Percentiles rank a stretch among this genome's conserved stretches.
These are phyloP conservation scores for Ephestia elutella DNA, from an alignment of 1,140 invertebrate genomes.

Conservation along the genomic window DNA sequence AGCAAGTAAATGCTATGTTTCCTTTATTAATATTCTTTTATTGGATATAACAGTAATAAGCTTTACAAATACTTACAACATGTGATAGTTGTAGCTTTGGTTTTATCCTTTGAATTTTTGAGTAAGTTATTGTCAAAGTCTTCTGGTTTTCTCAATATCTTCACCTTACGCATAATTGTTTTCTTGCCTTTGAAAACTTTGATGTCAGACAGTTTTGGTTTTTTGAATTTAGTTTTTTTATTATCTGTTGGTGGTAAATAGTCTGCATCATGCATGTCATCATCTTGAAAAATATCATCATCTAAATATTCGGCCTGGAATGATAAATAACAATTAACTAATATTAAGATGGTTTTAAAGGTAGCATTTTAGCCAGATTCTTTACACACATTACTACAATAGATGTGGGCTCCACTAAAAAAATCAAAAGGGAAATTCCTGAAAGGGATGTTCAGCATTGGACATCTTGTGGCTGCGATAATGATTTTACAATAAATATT, in stretches of 20 bases:
- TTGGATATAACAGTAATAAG: slow-evolving; percentile 11
- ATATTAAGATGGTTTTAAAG: neutral
- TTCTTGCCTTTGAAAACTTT: slow-evolving; percentile 52
- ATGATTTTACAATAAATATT: too few relatives aligned
- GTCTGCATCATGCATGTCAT: slow-evolving; percentile 61
- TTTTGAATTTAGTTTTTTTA: slow-evolving; percentile 56
- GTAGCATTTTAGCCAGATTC: too few relatives aligned
- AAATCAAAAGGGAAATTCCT: too few relatives aligned
- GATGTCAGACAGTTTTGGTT: slow-evolving; percentile 60
- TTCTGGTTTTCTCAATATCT: slow-evolving; percentile 42
- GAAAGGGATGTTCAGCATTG: too few relatives aligned
- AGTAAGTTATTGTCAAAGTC: slow-evolving; percentile 27
- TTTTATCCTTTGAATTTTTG: slow-evolving; percentile 31
- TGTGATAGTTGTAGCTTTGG: slow-evolving; percentile 50
- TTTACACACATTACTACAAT: too few relatives aligned
- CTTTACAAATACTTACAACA: slow-evolving; percentile 52
- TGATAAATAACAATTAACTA: neutral
- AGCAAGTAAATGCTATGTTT: too few relatives aligned
- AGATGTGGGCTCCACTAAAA: too few relatives aligned
- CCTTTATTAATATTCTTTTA: too few relatives aligned
- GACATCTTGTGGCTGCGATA: too few relatives aligned
- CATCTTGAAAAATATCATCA: slow-evolving; percentile 57
- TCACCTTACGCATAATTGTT: slow-evolving; percentile 52
- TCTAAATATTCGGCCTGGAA: slow-evolving; percentile 57
- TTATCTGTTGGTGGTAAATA: slow-evolving; percentile 55